Percentiles rank a stretch among this genome's conserved stretches.
phyloP scores from a whole-genome alignment of 1,140 invertebrate species.

The Aphelenchoides besseyi region DNA sequence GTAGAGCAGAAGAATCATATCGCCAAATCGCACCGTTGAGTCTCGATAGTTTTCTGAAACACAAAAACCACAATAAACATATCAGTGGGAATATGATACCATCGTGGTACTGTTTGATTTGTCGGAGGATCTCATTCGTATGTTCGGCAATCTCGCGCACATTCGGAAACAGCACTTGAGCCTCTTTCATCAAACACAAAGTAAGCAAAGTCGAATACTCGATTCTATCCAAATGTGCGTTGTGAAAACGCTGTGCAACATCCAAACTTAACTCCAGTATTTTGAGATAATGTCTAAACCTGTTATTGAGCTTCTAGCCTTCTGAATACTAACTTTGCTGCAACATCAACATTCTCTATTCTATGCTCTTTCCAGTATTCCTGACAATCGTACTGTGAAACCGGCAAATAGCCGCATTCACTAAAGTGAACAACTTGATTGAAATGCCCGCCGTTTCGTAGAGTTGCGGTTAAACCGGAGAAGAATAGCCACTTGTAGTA shows the following conservation, averaged over 20 bases:
- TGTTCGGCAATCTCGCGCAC: neutral
- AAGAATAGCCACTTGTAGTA: conserved; percentile 10
- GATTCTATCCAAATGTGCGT: neutral
- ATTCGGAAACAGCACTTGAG: neutral
- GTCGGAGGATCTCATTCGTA: neutral
- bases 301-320: neutral
- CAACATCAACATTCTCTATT: neutral
- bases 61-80: too few species aligned
- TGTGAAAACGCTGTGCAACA: neutral
- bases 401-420: conserved; percentile 11
- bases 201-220: neutral
- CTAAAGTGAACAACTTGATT: neutral
- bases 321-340: neutral
- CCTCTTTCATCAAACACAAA: neutral
- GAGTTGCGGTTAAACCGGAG: neutral
- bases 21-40: neutral
- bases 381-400: neutral
- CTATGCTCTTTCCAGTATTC: neutral
- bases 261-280: neutral
- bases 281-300: neutral
- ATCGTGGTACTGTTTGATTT: neutral
- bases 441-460: conserved; percentile 8
- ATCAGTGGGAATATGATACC: too few species aligned
- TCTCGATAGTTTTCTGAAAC: conserved; percentile 3
- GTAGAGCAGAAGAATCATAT: neutral